Evolutionary conservation across 2,797 vertebrate species (phyloP).

Genomic region (Poeciliopsis infans): DNA sequence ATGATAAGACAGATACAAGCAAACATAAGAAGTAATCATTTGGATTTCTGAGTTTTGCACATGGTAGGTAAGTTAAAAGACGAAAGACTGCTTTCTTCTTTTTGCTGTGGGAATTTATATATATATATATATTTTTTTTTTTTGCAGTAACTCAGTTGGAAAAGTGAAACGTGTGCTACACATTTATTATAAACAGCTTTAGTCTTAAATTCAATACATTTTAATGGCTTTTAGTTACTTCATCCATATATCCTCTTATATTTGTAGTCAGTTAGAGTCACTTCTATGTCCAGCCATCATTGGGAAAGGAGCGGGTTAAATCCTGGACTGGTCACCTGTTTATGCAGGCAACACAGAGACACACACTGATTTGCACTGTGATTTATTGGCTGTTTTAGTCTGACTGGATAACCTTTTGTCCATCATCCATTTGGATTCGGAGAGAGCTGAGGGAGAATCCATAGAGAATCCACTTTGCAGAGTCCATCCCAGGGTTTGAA

Average conservation of each 20-base stretch:
- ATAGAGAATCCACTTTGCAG: not conserved
- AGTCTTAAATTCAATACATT: not conserved
- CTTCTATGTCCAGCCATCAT: not conserved
- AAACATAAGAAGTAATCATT: conserved; percentile 14
- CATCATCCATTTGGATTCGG: not conserved
- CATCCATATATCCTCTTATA: not conserved
- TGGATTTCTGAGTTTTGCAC: not conserved
- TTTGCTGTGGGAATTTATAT: not conserved
- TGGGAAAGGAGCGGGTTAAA: not conserved
- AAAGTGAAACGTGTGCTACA: not conserved
- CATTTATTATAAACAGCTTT: not conserved
- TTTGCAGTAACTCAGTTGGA: not conserved
- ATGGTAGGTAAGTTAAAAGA: not conserved
- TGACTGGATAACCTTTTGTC: not conserved
- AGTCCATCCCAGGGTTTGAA: not conserved
- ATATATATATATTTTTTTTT: not conserved
- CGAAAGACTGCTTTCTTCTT: not conserved
- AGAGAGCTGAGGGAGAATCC: too few relatives aligned
- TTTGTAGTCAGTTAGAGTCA: not conserved
- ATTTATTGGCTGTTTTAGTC: not conserved
- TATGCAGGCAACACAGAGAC: not conserved
- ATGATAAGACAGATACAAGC: conserved; percentile 34
- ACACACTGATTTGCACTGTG: not conserved
- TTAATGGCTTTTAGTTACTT: not conserved
- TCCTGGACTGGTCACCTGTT: not conserved